Base-by-base conservation (phyloP, 1,140 invertebrate species). In the Drosophila watanabei region DNA sequence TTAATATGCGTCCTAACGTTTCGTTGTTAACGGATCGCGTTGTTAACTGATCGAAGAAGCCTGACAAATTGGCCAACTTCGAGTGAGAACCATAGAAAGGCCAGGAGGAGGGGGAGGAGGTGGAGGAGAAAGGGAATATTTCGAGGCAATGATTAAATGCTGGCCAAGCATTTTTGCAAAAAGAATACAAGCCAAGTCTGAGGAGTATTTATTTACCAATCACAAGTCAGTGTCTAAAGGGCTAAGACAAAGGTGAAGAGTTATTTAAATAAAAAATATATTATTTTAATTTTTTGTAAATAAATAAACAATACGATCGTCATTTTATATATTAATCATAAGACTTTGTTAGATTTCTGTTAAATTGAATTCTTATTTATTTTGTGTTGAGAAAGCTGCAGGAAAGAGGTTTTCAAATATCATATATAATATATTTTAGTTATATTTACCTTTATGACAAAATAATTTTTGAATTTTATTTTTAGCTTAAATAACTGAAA, bases 31-130 rank as follows among this genome's bases (percentile, higher is more conserved):
- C 69, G 65, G 51, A 39, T 72, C 45, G 30, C 14, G 33, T 39
- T 24, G 24, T 24, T 24, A 24, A 37, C 58, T 11, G 58, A 43
- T 62, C 39, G 58, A 62, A 75, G 58, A 62, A 75, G 72, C 58
- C 69, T 75, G 72, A 75, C 70, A 75, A 75, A 75, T 75, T 43
- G 37, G 20, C 9, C 13, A 52, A 13, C 43, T 28, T 35, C 35
- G 16, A 37, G 28, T 30, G 49, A 32, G 49, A 51, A 51, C 32
- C 32, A 11, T 51, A 30, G 28, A n/a, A 51, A 30, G 18, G 5
- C 7, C 24, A n/a, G 35, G 13, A 41, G 1, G 6, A 8, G 39
- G 41, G 16, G 20, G 3, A 16, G 20, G 2, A n/a, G n/a, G n/a
- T n/a, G n/a, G n/a, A n/a, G n/a, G n/a, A 41, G 16, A 39, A 28